Conservation (phyloP, 2,797 vertebrate species). For the Bucorvus abyssinicus region DNA sequence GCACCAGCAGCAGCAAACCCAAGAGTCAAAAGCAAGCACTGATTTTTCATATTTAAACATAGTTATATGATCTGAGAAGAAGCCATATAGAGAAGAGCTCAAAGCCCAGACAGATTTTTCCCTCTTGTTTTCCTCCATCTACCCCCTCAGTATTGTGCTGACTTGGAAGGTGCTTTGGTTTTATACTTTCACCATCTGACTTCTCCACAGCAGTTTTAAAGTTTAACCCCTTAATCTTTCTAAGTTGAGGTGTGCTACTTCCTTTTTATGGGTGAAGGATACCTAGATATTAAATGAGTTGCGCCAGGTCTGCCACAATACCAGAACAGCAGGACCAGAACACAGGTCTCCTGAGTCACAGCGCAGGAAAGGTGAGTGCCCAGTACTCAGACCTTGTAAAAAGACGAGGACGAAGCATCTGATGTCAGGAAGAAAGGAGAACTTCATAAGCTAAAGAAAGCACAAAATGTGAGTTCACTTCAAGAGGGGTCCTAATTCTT, state of each 20-base stretch:
- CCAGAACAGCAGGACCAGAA: background rate
- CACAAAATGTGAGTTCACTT: background rate
- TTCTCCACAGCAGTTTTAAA: background rate
- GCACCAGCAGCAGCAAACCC: background rate
- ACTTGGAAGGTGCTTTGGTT: background rate
- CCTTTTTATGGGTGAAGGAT: background rate
- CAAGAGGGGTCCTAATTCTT: background rate
- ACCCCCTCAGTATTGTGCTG: background rate
- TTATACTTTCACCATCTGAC: background rate
- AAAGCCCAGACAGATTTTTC: background rate
- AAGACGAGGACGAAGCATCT: background rate
- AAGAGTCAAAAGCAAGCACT: background rate
- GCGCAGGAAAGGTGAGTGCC: background rate
- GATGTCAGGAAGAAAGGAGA: background rate
- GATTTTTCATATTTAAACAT: background rate
- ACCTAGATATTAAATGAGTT: background rate
- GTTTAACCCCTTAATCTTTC: background rate
- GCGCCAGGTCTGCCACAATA: background rate
- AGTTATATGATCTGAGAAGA: background rate
- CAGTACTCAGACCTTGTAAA: background rate
- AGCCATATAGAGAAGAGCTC: background rate
- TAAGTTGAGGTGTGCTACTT: background rate
- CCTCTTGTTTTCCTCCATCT: background rate
- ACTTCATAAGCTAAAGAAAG: background rate
- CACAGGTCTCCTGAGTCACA: background rate